Base-by-base conservation (phyloP, 2,113 vertebrate genomes). In the Phalacrocorax pelagicus region DNA sequence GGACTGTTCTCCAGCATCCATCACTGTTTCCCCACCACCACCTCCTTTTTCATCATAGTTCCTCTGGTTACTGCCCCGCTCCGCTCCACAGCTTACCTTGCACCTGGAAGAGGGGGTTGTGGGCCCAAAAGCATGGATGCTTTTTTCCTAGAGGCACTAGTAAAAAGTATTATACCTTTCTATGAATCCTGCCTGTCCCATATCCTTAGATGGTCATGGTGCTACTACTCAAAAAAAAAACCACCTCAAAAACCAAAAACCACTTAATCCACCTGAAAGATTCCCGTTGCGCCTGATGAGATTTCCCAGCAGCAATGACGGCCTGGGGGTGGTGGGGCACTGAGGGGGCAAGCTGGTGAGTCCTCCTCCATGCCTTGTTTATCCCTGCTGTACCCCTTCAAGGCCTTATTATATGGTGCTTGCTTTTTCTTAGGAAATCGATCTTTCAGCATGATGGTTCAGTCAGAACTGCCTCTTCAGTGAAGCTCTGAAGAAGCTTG, bases 311-410 rank as follows among this genome's bases (percentile, higher is more conserved):
- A 62, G 62, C 2, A 1, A 40, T 1, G 3, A 15, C 47, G 24
- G 61, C 22, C 51, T 88, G 5, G 0, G 1, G 36, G 42, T 5
- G 1, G 36, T 2, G 0, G 27, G 44, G 21, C 3, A 0, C 32
- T 7, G 24, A 40, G 47, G 58, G 49, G 58, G 42, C 36, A 15
- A 15, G 34, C 18, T 1, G 0, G 10, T 5, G 10, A 36, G 59
- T 58, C 32, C 29, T 32, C 11, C 12, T 23, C 7, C 12, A 11
- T 4, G 11, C 27, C 27, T 57, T 65, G 9, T 34, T 92, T 77
- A 29, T 71, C 75, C n/a, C 36, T 47, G 54, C 57, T 75, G 9
- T 81, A 38, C 13, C 14, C 34, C 54, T 70, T 90, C 36, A 49
- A 69, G 54, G 54, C 22, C 27, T 62, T 58, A 6, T 72, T 52